phyloP scores from a whole-genome alignment of 2,888 invertebrate species.

The Anoncus sp. region DNA sequence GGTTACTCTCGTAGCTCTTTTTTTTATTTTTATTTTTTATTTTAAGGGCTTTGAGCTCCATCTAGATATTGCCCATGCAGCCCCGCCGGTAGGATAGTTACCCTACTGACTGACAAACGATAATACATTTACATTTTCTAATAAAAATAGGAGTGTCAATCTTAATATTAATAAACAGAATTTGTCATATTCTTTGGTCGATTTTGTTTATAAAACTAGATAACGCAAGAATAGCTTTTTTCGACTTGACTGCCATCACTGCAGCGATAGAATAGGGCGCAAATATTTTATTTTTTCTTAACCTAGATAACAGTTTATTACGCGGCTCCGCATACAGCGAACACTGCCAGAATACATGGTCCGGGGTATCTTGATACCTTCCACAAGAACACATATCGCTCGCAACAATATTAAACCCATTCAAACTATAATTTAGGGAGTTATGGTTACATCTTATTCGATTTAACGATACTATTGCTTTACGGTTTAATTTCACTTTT shows the following conservation, averaged over 20 bases:
- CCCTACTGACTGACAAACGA: neutral
- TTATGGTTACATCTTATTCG: conserved; percentile 31
- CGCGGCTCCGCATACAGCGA: no score
- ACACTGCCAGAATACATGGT: conserved; percentile 33
- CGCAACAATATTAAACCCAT: conserved; percentile 6
- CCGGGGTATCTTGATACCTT: neutral
- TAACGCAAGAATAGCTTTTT: neutral
- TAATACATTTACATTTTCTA: neutral
- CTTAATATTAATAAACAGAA: no score
- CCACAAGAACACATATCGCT: neutral
- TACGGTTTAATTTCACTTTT: neutral
- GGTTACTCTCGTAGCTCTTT: neutral
- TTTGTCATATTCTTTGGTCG: neutral
- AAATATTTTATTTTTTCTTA: no score
- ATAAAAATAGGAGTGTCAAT: neutral
- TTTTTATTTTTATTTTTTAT: conserved; percentile 1
- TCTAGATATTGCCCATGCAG: conserved; percentile 9
- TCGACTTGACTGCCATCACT: no score
- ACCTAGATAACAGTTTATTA: no score
- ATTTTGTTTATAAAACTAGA: neutral
- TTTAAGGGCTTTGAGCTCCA: conserved; percentile 7
- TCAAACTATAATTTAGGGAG: conserved; percentile 9
- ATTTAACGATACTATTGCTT: conserved; percentile 18
- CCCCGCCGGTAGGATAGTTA: conserved; percentile 1
- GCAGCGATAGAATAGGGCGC: no score